Conservation (phyloP, 2,888 invertebrate species). For the Mimachlamys varia region DNA sequence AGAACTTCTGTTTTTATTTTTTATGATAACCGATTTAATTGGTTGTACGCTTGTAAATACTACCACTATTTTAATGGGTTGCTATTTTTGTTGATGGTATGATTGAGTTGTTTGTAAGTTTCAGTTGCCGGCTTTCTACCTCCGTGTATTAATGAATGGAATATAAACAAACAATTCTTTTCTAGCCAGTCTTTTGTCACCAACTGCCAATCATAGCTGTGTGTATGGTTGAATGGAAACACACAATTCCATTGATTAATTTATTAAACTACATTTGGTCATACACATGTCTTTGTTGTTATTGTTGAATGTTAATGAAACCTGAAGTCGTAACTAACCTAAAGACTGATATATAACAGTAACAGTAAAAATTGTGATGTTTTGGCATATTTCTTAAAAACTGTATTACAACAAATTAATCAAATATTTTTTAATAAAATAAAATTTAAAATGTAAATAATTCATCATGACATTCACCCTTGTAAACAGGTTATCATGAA, state of each 20-base stretch:
- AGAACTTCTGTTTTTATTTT: neutral
- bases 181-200: conserved; percentile 24
- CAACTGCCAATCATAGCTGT: conserved; percentile 29
- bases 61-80: conserved; percentile 19
- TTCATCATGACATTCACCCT: too few species aligned
- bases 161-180: neutral
- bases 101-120: conserved; percentile 30
- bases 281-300: neutral
- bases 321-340: too few species aligned
- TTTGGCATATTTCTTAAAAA: too few species aligned
- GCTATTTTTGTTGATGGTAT: conserved; percentile 32
- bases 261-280: conserved; percentile 36
- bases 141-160: conserved; percentile 17
- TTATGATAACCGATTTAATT: conserved; percentile 22
- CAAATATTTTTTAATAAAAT: too few species aligned
- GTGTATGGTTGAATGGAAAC: conserved; percentile 25
- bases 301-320: neutral
- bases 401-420: too few species aligned
- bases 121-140: conserved; percentile 26
- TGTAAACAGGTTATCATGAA: too few species aligned
- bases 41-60: conserved; percentile 20
- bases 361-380: too few species aligned
- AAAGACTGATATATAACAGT: too few species aligned
- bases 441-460: too few species aligned
- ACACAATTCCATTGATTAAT: conserved; percentile 34